Evolutionary conservation across 1,140 invertebrate species (phyloP).

Genomic region (Zelostemma sp.): DNA sequence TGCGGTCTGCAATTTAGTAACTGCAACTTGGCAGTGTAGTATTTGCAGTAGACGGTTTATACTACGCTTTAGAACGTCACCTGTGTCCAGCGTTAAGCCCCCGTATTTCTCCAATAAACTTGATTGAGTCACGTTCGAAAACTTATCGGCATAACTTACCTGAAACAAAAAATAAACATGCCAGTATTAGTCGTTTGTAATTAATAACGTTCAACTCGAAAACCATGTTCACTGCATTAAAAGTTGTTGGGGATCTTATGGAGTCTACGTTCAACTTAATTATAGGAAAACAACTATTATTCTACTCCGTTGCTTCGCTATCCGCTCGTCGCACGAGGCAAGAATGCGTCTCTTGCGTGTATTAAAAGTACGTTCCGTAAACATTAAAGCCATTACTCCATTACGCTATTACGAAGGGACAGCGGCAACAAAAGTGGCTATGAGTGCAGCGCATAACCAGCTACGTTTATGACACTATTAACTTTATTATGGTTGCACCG

Average conservation of each 20-base stretch:
- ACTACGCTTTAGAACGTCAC: slow-evolving; percentile 21
- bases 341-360: slow-evolving; percentile 5
- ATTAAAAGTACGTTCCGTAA: slow-evolving; percentile 36
- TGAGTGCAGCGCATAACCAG: slow-evolving; percentile 46
- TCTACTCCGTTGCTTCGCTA: too few relatives aligned
- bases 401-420: slow-evolving; percentile 16
- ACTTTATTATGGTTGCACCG: slow-evolving; percentile 52
- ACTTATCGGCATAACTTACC: slow-evolving; percentile 28
- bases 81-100: slow-evolving; percentile 9
- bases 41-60: slow-evolving; percentile 25
- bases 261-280: too few relatives aligned
- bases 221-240: too few relatives aligned
- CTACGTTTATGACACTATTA: slow-evolving; percentile 61
- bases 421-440: slow-evolving; percentile 49
- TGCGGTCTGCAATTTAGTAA: slow-evolving; percentile 39
- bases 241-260: too few relatives aligned
- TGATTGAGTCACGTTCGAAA: neutral
- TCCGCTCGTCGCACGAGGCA: too few relatives aligned
- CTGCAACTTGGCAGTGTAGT: slow-evolving; percentile 24
- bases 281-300: too few relatives aligned
- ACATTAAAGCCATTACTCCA: slow-evolving; percentile 35
- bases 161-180: slow-evolving; percentile 23
- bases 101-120: slow-evolving; percentile 5
- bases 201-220: too few relatives aligned
- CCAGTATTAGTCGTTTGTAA: neutral